These are phyloP conservation scores for Leptinotarsa haldemani DNA, from an alignment of 2,888 invertebrate genomes.

Conservation along the genomic window DNA sequence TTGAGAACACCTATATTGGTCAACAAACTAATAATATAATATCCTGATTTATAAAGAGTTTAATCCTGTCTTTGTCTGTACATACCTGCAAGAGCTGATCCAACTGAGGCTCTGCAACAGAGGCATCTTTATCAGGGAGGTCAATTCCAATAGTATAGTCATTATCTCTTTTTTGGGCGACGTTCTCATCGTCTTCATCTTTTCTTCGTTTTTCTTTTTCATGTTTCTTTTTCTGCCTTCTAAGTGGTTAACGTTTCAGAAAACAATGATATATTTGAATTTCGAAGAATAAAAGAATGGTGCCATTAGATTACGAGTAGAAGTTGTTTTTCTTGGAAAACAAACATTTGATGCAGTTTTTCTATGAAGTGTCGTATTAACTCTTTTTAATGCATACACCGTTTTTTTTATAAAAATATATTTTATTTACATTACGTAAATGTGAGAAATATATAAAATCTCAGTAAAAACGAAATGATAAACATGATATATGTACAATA, in stretches of 20 bases:
- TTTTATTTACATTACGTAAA: neutral
- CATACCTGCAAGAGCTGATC: constrained; percentile 66
- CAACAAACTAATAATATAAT: too few relatives aligned
- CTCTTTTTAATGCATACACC: too few relatives aligned
- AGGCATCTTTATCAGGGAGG: constrained; percentile 71
- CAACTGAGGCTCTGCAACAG: constrained; percentile 83
- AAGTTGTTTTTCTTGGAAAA: too few relatives aligned
- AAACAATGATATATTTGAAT: too few relatives aligned
- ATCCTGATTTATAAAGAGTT: constrained; percentile 18
- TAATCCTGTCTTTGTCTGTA: neutral
- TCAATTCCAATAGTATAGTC: constrained; percentile 67
- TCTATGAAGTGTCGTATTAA: too few relatives aligned
- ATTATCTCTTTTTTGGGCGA: constrained; percentile 59
- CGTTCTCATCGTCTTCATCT: constrained; percentile 52
- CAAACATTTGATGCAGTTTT: too few relatives aligned
- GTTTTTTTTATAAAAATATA: constrained; percentile 2
- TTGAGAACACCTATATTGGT: too few relatives aligned
- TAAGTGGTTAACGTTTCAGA: constrained; percentile 49
- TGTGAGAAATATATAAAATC: constrained; percentile 1
- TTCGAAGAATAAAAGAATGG: too few relatives aligned
- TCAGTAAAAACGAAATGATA: neutral
- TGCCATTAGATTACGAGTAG: too few relatives aligned
- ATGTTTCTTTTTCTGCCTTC: constrained; percentile 47
- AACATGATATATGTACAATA: too few relatives aligned
- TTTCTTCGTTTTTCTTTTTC: constrained; percentile 47